These are phyloP conservation scores for Rhopalosiphum nymphaeae DNA, from an alignment of 2,888 invertebrate genomes.

Conservation along the genomic window DNA sequence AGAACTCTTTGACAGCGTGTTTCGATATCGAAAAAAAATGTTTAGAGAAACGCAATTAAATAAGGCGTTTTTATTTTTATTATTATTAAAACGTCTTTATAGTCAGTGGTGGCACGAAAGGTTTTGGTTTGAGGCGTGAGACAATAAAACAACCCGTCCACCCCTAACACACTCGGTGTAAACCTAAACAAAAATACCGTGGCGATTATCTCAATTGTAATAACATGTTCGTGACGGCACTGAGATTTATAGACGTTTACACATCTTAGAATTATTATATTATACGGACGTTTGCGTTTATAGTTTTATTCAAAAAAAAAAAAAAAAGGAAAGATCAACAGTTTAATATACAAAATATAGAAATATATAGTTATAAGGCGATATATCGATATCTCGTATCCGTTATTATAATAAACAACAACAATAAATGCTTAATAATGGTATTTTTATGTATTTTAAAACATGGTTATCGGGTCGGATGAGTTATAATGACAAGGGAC, in stretches of 20 bases:
- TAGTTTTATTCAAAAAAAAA: neutral
- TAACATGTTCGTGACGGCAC: neutral
- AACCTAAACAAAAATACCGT: neutral
- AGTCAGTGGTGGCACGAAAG: neutral
- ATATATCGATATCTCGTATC: neutral
- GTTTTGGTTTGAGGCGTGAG: neutral
- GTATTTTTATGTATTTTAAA: neutral
- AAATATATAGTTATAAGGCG: neutral
- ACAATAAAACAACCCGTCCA: neutral
- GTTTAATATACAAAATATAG: neutral
- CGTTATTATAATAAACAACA: neutral
- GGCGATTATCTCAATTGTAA: neutral
- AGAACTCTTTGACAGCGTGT: neutral
- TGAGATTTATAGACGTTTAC: neutral
- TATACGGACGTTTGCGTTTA: neutral
- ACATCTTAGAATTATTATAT: neutral
- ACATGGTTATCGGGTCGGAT: neutral
- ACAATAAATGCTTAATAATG: constrained; percentile 1
- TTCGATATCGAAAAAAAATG: neutral
- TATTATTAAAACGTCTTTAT: neutral
- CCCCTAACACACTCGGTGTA: neutral
- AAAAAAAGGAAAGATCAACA: neutral
- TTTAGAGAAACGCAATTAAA: neutral
- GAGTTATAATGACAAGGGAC: neutral
- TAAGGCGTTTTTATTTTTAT: neutral